Evolutionary conservation across 2,113 vertebrate genomes (phyloP), one percentile per base, ranked within the genome.

Genomic region (Malurus alboscapulatus): DNA sequence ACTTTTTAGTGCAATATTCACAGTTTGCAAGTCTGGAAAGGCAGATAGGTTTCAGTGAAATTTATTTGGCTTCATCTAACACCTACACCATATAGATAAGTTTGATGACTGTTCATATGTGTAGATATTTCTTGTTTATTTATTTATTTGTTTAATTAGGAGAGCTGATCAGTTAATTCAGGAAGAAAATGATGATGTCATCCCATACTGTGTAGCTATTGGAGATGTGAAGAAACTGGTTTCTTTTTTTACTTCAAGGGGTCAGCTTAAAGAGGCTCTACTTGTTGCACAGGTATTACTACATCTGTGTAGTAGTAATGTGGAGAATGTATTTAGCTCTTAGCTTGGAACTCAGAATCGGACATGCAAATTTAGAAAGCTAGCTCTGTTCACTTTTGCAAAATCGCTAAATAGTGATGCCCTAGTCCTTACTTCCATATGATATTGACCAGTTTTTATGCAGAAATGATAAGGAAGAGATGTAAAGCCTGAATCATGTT

Each of bases 141-240:
- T 97, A 24, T 95, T 82, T 4, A 62, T 78, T 55, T 79, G 5
- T 94, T 83, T 91, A 74, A 78, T 92, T 96, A 99, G 99, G 98
- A 98, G 99, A 98, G 98, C 99, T 10, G 99, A 99, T 67, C 99
- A 99, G 69, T 98, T 99, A 94, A 99, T 99, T 96, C 98, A 98
- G 66, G 99, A 99, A 95, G 99, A 99, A 79, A 99, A 98, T 69
- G 98, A 99, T 88, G 99, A 98, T 69, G 98, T 98, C 57, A 99
- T 99, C 91, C 99, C 99, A 4, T 99, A 98, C 93, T 99, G 99
- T 95, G 98, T 99, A 75, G 99, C 99, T 75, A 96, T 96, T 0
- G 99, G 99, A 30, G 99, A 99, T 90, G 98, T 99, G 38, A 98
- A 98, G 91, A 99, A 99, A 51, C 94, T 99, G 9, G 98, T 99